Conservation (phyloP, 1,140 invertebrate species). For the Pristionchus pacificus region DNA sequence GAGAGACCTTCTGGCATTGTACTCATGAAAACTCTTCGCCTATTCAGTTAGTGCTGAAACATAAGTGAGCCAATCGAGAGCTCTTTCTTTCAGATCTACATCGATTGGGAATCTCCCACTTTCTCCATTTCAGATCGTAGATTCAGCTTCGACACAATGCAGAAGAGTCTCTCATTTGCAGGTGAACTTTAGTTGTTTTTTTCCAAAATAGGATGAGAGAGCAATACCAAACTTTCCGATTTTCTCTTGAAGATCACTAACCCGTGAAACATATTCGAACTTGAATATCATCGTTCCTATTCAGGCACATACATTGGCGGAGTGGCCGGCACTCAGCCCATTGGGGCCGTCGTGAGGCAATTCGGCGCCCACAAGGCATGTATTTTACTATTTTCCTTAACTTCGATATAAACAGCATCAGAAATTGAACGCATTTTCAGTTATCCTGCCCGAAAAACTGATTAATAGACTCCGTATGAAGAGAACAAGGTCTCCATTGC, state of each 20-base stretch:
- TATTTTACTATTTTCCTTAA: too few relatives aligned
- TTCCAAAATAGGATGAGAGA: neutral
- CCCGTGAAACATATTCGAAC: too few relatives aligned
- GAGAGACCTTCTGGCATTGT: too few relatives aligned
- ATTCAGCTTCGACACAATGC: slow-evolving; percentile 16
- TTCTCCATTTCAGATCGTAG: slow-evolving; percentile 23
- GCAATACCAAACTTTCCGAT: too few relatives aligned
- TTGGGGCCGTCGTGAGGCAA: neutral
- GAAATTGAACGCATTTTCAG: too few relatives aligned
- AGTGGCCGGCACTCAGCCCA: slow-evolving; percentile 7
- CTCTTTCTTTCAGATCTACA: slow-evolving; percentile 1
- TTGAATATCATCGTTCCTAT: neutral
- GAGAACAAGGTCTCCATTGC: neutral
- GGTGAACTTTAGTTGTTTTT: slow-evolving; percentile 6
- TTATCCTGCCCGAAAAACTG: too few relatives aligned
- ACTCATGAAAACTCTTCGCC: too few relatives aligned
- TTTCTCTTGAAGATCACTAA: too few relatives aligned
- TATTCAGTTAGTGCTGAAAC: too few relatives aligned
- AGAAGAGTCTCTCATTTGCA: slow-evolving; percentile 25
- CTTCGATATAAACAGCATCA: too few relatives aligned
- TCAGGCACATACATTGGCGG: slow-evolving; percentile 9
- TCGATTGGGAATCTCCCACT: slow-evolving; percentile 24
- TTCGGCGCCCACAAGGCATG: slow-evolving; percentile 23
- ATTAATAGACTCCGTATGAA: too few relatives aligned
- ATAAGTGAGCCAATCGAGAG: neutral